Conservation (phyloP, 2,113 vertebrate genomes). For the Picathartes gymnocephalus region DNA sequence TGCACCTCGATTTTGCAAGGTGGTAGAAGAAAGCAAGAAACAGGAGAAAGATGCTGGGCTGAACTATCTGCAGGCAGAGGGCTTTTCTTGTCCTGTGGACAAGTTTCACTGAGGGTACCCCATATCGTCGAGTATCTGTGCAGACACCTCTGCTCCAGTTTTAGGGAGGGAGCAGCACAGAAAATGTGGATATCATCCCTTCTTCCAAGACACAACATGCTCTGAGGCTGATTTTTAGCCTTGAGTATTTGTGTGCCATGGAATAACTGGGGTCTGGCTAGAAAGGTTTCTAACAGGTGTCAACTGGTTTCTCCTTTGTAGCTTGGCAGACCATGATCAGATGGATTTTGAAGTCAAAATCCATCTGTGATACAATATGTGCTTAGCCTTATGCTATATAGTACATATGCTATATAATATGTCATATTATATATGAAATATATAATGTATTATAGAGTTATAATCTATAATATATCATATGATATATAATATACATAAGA, state of each 20-base stretch:
- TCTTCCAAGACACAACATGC: neutral
- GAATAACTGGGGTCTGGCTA: neutral
- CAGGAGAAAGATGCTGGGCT: neutral
- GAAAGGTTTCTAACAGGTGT: neutral
- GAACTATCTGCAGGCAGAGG: neutral
- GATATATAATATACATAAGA: neutral
- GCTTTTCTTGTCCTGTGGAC: neutral
- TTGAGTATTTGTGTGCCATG: rapidly evolving
- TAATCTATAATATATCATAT: neutral
- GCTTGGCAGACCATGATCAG: neutral
- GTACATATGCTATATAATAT: neutral
- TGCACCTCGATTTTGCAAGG: neutral
- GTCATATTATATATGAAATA: neutral
- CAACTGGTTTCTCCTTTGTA: neutral
- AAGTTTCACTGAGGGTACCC: neutral
- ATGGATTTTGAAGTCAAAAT: constrained; percentile 38
- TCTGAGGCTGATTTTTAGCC: neutral
- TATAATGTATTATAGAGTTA: neutral
- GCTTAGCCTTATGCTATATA: neutral
- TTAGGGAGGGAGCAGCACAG: neutral
- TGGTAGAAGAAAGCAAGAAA: neutral
- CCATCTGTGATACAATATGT: neutral
- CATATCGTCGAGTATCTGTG: neutral
- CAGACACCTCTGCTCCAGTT: rapidly evolving
- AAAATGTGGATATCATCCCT: neutral